phyloP scores from a whole-genome alignment of 2,797 vertebrate species.

The Phoebastria nigripes region DNA sequence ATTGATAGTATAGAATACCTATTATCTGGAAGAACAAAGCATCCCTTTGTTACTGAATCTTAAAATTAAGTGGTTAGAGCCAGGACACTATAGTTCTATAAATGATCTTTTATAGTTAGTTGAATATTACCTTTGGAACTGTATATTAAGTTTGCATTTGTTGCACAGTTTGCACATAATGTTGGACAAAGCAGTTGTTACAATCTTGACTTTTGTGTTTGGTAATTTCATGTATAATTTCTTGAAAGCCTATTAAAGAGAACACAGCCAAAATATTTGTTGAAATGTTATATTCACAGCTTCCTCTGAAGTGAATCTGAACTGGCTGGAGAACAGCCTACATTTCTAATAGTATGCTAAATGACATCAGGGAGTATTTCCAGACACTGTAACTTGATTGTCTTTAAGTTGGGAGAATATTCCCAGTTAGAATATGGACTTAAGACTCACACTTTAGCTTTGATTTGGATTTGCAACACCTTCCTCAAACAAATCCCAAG shows the following conservation, averaged over 20 bases:
- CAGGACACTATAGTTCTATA: neutral
- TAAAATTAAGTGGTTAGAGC: neutral
- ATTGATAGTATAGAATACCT: neutral
- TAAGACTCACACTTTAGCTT: neutral
- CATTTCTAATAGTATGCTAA: neutral
- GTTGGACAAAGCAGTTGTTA: neutral
- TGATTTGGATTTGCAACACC: neutral
- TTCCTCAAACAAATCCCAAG: neutral
- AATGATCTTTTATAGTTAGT: neutral
- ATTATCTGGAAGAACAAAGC: neutral
- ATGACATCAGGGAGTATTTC: neutral
- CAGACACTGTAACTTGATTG: fast-evolving
- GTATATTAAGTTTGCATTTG: neutral
- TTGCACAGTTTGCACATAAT: neutral
- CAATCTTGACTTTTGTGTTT: neutral
- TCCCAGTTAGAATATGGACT: neutral
- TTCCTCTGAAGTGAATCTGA: neutral
- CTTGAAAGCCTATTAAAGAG: neutral
- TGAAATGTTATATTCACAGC: neutral
- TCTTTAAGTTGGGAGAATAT: neutral
- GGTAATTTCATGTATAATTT: neutral
- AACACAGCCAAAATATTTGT: neutral
- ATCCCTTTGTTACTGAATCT: neutral
- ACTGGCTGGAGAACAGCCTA: neutral
- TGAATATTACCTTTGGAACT: neutral